Evolutionary conservation across 2,888 invertebrate species (phyloP).

Genomic region (Clitarchus hookeri): DNA sequence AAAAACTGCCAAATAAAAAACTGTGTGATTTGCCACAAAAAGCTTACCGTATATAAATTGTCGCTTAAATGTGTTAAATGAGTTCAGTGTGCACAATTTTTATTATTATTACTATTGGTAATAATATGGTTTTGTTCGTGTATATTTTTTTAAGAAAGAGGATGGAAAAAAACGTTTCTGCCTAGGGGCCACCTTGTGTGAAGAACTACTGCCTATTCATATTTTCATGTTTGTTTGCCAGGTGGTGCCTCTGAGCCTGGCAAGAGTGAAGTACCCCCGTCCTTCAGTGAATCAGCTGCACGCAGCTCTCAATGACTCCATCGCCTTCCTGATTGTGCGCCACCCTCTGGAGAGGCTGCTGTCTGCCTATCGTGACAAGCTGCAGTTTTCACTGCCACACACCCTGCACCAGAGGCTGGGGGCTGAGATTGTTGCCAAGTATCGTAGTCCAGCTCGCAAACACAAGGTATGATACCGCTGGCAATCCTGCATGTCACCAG

Average conservation of each 20-base stretch:
- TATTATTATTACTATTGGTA: too few relatives aligned
- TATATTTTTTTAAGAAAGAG: too few relatives aligned
- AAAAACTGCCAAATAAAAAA: too few relatives aligned
- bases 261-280: constrained; percentile 78
- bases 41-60: too few relatives aligned
- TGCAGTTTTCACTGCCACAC: constrained; percentile 80
- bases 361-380: constrained; percentile 83
- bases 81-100: too few relatives aligned
- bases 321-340: constrained; percentile 80
- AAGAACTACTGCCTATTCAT: too few relatives aligned
- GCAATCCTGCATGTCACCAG: too few relatives aligned
- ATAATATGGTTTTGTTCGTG: too few relatives aligned
- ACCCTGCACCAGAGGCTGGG: constrained; percentile 82
- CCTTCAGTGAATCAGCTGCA: constrained; percentile 66
- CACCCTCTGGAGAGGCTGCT: constrained; percentile 81
- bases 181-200: too few relatives aligned
- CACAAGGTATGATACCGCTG: neutral
- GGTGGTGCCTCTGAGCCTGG: constrained; percentile 75
- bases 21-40: too few relatives aligned
- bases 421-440: constrained; percentile 74
- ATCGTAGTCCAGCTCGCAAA: constrained; percentile 51
- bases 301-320: constrained; percentile 71
- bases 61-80: too few relatives aligned
- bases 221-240: neutral
- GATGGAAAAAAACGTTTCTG: too few relatives aligned